Base-by-base conservation (phyloP, 2,888 invertebrate genomes). In the Malthinus seriepunctatus region DNA sequence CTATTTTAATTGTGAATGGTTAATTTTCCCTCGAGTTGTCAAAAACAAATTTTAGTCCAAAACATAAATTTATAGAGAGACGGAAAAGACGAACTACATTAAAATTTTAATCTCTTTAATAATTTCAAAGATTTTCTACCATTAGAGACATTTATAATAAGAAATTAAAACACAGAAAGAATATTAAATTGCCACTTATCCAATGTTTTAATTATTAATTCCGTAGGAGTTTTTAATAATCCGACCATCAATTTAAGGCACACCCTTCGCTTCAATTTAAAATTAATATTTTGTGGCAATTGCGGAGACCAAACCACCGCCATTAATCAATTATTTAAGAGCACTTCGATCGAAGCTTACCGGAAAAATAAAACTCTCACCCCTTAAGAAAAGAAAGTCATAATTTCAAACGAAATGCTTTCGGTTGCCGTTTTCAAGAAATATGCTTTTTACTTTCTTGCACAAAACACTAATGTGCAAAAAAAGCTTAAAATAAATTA, bases 381-480 rank as follows among this genome's bases (percentile, higher is more conserved):
- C 11, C 48, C 32, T n/a, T 39, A 32, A 58, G 49, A 23, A 23
- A 23, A 23, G 50, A 51, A 50, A 56, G 44, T 54, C 56, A 61
- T 57, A 63, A 63, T 54, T 58, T 46, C n/a, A 15, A 44, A 45
- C 56, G 51, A 61, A 65, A 54, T 46, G 53, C 64, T 56, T 48
- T 51, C 42, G 55, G 56, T 66, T 44, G 57, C 64, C 59, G 63
- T 65, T 67, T 46, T 58, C 56, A 55, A 53, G 63, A 63, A 65
- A 65, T 65, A 65, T 67, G 63, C 51, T 37, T 57, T 45, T 45
- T 53, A 38, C 42, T 51, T 47, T 46, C 62, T 56, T 52, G 56
- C 51, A 67, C 68, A 70, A 66, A 69, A 69, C 67, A 66, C 67
- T 66, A 68, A 69, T 69, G 69, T 62, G 57, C 46, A 69, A 69